Evolutionary conservation across 2,888 invertebrate species (phyloP), one percentile per base, ranked within the genome.

Genomic region (Eupithecia inturbata): DNA sequence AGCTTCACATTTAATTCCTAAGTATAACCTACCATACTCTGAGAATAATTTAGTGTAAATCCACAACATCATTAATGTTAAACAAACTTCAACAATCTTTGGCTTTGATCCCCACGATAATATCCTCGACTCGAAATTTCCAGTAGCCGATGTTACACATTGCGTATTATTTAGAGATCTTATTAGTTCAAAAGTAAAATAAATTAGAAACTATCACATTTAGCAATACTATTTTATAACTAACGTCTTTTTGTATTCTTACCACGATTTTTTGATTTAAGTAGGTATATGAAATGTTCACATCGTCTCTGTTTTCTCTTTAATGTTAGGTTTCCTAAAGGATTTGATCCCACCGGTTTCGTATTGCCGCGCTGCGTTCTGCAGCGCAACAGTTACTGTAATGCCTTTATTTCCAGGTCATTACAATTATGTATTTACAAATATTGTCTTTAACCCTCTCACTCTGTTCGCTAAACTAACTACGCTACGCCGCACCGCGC

Each of bases 81-180:
- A 94, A 93, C 92, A 94, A 93, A 93, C 90, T 91, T 95, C 95
- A 96, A 96, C 96, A 96, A 96, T 96, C 96, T 96, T 97, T 97
- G 97, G 97, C 96, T 96, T 96, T 97, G 96, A 96, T 97, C 96
- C 96, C 97, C 96, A 95, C 90, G 89, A 89, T 87, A 75, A 63
- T 72, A 90, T 87, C 88, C 84, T 88, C 90, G 90, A 91, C 91
- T 89, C 88, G 83, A 88, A 53, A 85, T 88, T 89, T 88, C 85
- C 84, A 87, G 86, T 83, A 88, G 91, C 92, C 91, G 91, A 91
- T 91, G 88, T 84, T 68, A 88, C 87, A 90, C 87, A 89, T 86
- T 87, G 89, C 89, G 88, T 87, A 88, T 88, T 88, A 86, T 87
- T 88, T 86, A 89, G 91, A 93, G 91, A 92, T 93, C 91, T 91